Conservation (phyloP, 2,797 vertebrate species). For the Sebastes wilsoni region DNA sequence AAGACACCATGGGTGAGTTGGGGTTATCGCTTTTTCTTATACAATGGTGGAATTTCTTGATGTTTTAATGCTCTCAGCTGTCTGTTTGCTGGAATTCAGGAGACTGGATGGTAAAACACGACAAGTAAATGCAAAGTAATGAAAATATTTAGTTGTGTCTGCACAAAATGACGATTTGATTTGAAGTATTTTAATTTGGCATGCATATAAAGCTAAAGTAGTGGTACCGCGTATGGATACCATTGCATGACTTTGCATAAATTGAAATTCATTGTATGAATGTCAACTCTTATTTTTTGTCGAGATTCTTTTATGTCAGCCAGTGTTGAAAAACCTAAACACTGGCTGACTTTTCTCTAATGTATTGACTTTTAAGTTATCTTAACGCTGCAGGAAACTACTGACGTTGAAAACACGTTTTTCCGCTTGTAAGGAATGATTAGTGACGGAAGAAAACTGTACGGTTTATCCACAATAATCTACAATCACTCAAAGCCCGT, state of each 20-base stretch:
- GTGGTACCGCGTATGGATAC: background rate
- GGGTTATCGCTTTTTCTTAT: background rate
- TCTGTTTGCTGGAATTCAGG: background rate
- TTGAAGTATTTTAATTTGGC: background rate
- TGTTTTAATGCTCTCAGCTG: background rate
- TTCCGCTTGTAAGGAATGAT: background rate
- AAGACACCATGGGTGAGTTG: constrained; percentile 81
- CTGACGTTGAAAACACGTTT: background rate
- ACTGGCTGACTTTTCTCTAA: background rate
- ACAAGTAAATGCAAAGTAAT: background rate
- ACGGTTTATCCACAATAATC: background rate
- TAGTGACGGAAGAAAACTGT: background rate
- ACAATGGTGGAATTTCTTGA: background rate
- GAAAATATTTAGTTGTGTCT: background rate
- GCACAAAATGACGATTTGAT: background rate
- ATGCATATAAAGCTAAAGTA: background rate
- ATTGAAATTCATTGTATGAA: too few relatives aligned
- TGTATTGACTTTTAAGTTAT: background rate
- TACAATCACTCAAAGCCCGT: background rate
- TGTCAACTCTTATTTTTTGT: background rate
- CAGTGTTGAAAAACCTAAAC: background rate
- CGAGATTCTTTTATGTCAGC: background rate
- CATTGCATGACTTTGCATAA: background rate
- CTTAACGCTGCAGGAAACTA: background rate
- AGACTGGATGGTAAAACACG: background rate